Conservation (phyloP, 2,888 invertebrate genomes). For the Tryphoninae sp. region DNA sequence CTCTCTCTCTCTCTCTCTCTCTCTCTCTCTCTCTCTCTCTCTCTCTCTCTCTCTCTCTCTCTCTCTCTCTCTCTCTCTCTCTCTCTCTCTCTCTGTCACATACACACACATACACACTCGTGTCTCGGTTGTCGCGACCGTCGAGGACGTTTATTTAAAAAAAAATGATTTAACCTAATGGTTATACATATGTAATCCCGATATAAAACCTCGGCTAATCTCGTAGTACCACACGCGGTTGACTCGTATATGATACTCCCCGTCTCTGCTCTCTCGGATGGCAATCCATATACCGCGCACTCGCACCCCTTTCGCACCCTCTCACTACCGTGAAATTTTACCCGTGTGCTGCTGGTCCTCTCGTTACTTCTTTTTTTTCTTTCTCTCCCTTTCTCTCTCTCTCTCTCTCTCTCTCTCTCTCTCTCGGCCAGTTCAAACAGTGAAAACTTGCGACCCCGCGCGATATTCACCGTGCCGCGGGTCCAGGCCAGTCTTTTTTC, state of each 20-base stretch:
- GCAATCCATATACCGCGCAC: conserved; percentile 67
- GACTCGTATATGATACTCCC: conserved; percentile 71
- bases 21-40: too few relatives aligned
- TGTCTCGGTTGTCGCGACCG: conserved; percentile 54
- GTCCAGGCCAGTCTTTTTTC: conserved; percentile 50
- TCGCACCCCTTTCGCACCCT: conserved; percentile 65
- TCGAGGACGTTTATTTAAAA: conserved; percentile 75
- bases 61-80: too few relatives aligned
- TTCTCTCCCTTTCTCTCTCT: conserved; percentile 51
- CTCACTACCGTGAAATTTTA: conserved; percentile 51
- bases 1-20: too few relatives aligned
- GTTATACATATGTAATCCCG: conserved; percentile 81
- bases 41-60: too few relatives aligned
- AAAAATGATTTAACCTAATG: conserved; percentile 81
- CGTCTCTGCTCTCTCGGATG: conserved; percentile 49
- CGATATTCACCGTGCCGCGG: conserved; percentile 1
- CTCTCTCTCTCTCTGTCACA: neutral
- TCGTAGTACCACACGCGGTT: conserved; percentile 76
- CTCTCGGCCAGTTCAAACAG: conserved; percentile 68
- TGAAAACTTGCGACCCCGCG: conserved; percentile 67
- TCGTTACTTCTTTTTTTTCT: conserved; percentile 52
- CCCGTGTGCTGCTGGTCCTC: conserved; percentile 44
- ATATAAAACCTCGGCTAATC: conserved; percentile 79
- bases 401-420: conserved; percentile 52
- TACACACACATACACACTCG: neutral